Evolutionary conservation across 1,140 invertebrate species (phyloP), one percentile per base, ranked within the genome.

Genomic region (Drosophila mauritiana): DNA sequence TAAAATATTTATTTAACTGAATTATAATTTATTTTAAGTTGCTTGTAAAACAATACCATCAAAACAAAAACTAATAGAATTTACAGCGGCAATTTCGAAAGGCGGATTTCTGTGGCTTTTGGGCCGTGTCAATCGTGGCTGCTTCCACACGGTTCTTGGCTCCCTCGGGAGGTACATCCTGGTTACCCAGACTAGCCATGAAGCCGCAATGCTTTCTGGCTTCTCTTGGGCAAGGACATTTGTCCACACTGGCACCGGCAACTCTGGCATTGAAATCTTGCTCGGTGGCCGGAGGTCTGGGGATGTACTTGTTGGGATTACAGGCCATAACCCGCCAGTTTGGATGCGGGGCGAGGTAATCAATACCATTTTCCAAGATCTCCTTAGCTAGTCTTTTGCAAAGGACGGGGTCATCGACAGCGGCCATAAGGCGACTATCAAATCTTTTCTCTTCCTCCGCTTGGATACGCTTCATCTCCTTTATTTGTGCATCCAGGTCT

Each of bases 301-400:
- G 48, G 0, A 90, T 59, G 11, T 80, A 83, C 20, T 74, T 67
- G 11, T 67, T 70, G 3, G 62, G 68, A 54, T 90, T 68, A 12
- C 90, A 88, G 8, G 82, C 78, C 6, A 76, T 57, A 7, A 91
- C 70, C 4, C 67, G 65, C 90, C 90, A 91, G 59, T 91, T 91
- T 13, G 90, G 78, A 77, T 91, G 90, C 4, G 78, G 73, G 2
- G 76, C 55, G 39, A 91, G 53, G 25, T 89, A 91, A 39, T 91
- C 90, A 4, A 45, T 53, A 36, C 63, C 65, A 2, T 72, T 59
- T 2, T 48, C 45, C 45, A 90, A 54, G 40, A 75, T 77, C 52
- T 91, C 59, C 2, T 73, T 62, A 4, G 86, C 83, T 10, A 91
- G 31, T 51, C 77, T 34, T 1, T 54, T 55, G 52, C 90, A 91